These are phyloP conservation scores for Puffinus mauretanicus DNA, from an alignment of 2,113 vertebrate species.

Conservation along the genomic window DNA sequence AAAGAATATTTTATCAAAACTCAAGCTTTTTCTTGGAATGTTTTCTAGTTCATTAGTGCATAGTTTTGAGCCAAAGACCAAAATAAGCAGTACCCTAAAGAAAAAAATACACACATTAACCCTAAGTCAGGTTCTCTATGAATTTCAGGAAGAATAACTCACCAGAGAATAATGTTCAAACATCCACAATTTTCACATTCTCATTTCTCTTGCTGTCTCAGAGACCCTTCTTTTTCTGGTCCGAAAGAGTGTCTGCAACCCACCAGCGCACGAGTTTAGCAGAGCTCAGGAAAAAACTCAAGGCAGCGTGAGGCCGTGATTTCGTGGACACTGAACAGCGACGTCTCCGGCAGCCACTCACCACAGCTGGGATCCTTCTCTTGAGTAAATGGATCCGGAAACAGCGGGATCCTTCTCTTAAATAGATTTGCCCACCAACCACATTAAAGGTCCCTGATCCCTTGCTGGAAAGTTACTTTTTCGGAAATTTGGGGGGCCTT, in stretches of 20 bases:
- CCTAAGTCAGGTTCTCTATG: not conserved
- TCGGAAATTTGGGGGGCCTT: not conserved
- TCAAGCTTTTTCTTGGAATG: not conserved
- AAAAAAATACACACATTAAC: not conserved
- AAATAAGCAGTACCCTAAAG: not conserved
- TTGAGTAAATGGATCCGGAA: not conserved
- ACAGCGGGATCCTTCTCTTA: not conserved
- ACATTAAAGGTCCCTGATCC: not conserved
- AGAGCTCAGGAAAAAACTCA: not conserved
- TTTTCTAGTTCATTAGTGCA: not conserved
- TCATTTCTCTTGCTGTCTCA: not conserved
- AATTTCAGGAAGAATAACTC: not conserved
- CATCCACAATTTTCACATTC: not conserved
- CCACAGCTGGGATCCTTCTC: accelerated
- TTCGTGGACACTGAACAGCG: not conserved
- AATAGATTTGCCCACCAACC: no score
- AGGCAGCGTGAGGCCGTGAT: not conserved
- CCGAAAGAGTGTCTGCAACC: not conserved
- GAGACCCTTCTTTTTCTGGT: not conserved
- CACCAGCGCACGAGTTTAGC: not conserved
- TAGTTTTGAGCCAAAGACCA: not conserved
- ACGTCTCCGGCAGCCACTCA: not conserved
- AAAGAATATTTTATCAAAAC: not conserved
- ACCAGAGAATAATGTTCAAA: not conserved
- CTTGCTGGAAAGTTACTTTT: not conserved